These are phyloP conservation scores for Pelobates cultripes DNA, from an alignment of 2,797 vertebrate species.

Conservation along the genomic window DNA sequence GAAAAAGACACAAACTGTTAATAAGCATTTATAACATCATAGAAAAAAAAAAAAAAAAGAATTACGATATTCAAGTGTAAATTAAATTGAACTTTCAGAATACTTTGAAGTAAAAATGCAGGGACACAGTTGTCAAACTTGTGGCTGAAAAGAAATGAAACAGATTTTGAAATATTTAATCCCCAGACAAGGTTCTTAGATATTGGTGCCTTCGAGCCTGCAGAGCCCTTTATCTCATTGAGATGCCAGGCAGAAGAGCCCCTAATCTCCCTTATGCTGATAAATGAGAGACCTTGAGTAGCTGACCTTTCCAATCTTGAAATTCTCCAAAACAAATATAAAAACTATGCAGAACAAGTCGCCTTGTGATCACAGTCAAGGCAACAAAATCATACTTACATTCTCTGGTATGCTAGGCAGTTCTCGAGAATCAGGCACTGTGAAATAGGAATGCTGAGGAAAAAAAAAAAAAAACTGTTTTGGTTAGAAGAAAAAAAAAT, in stretches of 20 bases:
- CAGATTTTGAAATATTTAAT: background rate
- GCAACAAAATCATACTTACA: constrained; percentile 76
- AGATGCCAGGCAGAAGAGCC: constrained; percentile 4
- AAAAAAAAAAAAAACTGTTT: constrained; percentile 49
- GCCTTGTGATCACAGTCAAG: background rate
- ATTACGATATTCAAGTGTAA: too few relatives aligned
- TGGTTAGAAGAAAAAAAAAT: constrained; percentile 12
- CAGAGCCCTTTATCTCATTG: constrained; percentile 1
- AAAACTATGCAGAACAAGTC: background rate
- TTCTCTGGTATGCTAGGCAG: constrained; percentile 97
- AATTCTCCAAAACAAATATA: constrained; percentile 58
- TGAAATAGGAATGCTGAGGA: constrained; percentile 92
- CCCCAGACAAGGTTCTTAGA: background rate
- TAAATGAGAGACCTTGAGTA: constrained; percentile 22
- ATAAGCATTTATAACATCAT: too few relatives aligned
- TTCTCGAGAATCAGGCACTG: constrained; percentile 89
- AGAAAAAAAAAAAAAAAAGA: too few relatives aligned
- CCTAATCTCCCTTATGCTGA: constrained; percentile 26
- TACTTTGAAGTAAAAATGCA: too few relatives aligned
- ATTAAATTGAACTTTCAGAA: too few relatives aligned
- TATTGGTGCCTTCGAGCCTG: background rate
- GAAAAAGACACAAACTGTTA: too few relatives aligned
- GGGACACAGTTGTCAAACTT: background rate
- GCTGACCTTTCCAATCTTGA: constrained; percentile 38
- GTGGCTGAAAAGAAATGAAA: background rate